A percentile compares a stretch with the other conserved stretches of the same genome.
phyloP scores from a whole-genome alignment of 1,140 invertebrate genomes.

The Colletes gigas region DNA sequence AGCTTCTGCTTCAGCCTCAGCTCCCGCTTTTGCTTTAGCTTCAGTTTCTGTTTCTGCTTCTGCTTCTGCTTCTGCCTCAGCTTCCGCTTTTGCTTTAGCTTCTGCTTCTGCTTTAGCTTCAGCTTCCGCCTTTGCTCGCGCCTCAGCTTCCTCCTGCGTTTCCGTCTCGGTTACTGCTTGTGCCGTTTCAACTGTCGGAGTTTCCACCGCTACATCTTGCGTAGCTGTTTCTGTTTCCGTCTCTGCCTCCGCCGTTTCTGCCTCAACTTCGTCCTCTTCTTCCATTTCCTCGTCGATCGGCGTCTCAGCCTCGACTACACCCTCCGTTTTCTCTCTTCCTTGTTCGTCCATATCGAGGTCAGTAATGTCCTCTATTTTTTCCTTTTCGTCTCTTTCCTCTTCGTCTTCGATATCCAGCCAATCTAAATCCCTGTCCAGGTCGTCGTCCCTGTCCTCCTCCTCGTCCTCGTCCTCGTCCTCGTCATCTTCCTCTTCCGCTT shows the following conservation, averaged over 20 bases:
- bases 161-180: background rate
- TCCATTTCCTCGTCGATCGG: background rate
- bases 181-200: background rate
- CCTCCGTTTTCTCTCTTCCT: background rate
- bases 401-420: background rate
- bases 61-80: background rate
- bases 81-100: background rate
- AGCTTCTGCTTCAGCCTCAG: background rate
- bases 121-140: background rate
- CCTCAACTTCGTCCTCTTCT: slow-evolving; percentile 11
- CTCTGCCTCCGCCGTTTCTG: background rate
- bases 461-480: slow-evolving; percentile 30
- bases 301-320: background rate
- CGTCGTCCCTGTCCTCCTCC: background rate
- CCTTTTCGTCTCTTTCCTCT: background rate
- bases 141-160: slow-evolving; percentile 22
- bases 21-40: background rate
- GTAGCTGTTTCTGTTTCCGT: background rate
- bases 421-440: background rate
- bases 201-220: background rate
- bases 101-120: slow-evolving; percentile 4
- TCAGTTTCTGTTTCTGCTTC: background rate
- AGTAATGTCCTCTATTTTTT: background rate
- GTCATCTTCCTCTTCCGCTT: slow-evolving; percentile 22
- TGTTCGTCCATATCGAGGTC: background rate